Evolutionary conservation across 2,888 invertebrate genomes (phyloP), one percentile per base, ranked within the genome.

Genomic region (Nycteola revayana): DNA sequence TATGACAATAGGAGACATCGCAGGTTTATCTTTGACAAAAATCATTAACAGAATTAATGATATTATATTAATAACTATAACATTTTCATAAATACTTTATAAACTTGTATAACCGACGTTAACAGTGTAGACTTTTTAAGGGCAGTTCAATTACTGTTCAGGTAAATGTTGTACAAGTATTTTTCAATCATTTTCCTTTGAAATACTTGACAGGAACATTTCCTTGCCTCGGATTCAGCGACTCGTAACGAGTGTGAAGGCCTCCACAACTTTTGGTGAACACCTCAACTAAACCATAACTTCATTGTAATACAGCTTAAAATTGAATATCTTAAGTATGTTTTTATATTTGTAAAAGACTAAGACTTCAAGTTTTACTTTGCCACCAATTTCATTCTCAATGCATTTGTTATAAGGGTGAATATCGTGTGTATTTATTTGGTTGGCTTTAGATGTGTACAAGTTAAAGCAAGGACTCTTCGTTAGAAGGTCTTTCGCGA

Each of bases 401-500:
- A 1, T 0, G 0, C 0, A 7, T 1, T 6, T 0, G 1, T 0
- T 1, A 34, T 45, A 59, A 22, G 29, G 20, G 9, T 25, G 10
- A 7, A 10, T 3, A 14, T 14, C 14, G 14, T 14, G 14, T 14
- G 14, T 14, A 5, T 21, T n/a, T 21, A 32, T 28, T 60, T 1
- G n/a, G 1, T 1, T 35, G 31, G 1, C 0, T 10, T 0, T 42
- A 31, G 21, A 25, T 51, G 45, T 31, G 53, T 40, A 39, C 41
- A 48, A 37, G 33, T 36, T 39, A 54, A 54, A 53, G 62, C 28
- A 60, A 56, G 57, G 44, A 53, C 66, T 61, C 61, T 68, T 67
- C 60, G 70, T 69, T 69, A 69, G 42, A 42, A 47, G 36, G 54
- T 54, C 43, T 59, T 54, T 46, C 52, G 58, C 38, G 21, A 43